Percentiles rank a stretch among this genome's conserved stretches.
phyloP scores from a whole-genome alignment of 2,888 invertebrate genomes.

The Sesamia inferens region DNA sequence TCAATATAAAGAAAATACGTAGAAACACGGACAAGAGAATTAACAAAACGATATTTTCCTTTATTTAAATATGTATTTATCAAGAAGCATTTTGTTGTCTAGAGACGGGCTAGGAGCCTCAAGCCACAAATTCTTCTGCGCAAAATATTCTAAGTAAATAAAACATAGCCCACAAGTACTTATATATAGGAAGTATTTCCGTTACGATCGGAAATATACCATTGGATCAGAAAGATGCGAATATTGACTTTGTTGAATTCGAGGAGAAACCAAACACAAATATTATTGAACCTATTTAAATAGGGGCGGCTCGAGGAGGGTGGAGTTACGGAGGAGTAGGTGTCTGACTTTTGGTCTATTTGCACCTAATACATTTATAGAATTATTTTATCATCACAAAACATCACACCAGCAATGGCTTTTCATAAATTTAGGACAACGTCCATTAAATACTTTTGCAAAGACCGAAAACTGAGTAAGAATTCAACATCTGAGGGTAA shows the following conservation, averaged over 20 bases:
- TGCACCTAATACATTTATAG: not conserved
- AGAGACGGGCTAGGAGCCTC: constrained; percentile 29
- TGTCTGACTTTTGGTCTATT: not conserved
- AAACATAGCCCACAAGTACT: constrained; percentile 28
- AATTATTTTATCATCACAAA: not conserved
- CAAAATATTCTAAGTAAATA: constrained; percentile 47
- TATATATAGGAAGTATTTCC: constrained; percentile 3
- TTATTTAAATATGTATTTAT: constrained; percentile 54
- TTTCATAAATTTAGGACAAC: not conserved
- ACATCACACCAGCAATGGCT: not conserved
- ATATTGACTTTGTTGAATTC: constrained; percentile 45
- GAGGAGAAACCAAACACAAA: constrained; percentile 35
- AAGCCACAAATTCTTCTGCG: constrained; percentile 29
- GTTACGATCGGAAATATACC: constrained; percentile 6
- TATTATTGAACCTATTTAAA: constrained; percentile 30
- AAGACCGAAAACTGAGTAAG: constrained; percentile 9
- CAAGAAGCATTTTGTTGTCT: constrained; percentile 26
- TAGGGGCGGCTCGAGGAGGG: constrained; percentile 22
- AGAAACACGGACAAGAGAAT: constrained; percentile 17
- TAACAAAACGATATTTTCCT: constrained; percentile 37
- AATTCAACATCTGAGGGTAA: constrained; percentile 22
- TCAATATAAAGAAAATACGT: constrained; percentile 27
- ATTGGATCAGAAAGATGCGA: constrained; percentile 25
- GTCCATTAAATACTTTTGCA: not conserved
- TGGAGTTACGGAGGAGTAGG: constrained; percentile 21